These are phyloP conservation scores for Lithophane ornitopus DNA, from an alignment of 2,888 invertebrate genomes.

Conservation along the genomic window DNA sequence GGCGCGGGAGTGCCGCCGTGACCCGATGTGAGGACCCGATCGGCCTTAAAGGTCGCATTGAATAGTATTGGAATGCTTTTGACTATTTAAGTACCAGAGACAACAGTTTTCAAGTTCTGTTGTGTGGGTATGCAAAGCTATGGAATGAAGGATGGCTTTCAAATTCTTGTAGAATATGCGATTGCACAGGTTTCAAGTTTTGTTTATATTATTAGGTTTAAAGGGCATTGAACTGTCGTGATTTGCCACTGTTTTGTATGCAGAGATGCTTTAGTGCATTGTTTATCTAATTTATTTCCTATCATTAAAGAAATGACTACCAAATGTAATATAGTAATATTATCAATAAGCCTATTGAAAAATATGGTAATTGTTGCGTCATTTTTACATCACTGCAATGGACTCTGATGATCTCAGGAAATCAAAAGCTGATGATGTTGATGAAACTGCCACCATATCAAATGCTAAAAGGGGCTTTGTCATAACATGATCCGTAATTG, in stretches of 20 bases:
- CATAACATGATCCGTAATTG: not conserved
- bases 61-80: constrained; percentile 70
- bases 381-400: not conserved
- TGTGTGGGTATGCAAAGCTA: constrained; percentile 34
- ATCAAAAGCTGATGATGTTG: not conserved
- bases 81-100: constrained; percentile 60
- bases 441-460: not conserved
- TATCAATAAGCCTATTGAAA: not conserved
- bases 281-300: not conserved
- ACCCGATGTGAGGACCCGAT: constrained; percentile 75
- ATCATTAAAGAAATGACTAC: not conserved
- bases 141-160: constrained; percentile 57
- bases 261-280: constrained; percentile 4
- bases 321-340: too few relatives aligned
- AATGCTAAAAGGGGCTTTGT: not conserved
- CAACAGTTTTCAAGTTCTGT: constrained; percentile 54
- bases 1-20: constrained; percentile 71
- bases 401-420: constrained; percentile 3
- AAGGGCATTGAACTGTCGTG: constrained; percentile 40
- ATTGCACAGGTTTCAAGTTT: constrained; percentile 31
- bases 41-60: constrained; percentile 80
- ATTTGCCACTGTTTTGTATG: constrained; percentile 36
- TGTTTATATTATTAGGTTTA: constrained; percentile 25
- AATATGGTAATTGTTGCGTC: constrained; percentile 8
- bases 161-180: constrained; percentile 54